Percentiles rank a stretch among this genome's conserved stretches.
Evolutionary conservation across 2,888 invertebrate genomes (phyloP).

Genomic region (Mesorhabditis sp.): DNA sequence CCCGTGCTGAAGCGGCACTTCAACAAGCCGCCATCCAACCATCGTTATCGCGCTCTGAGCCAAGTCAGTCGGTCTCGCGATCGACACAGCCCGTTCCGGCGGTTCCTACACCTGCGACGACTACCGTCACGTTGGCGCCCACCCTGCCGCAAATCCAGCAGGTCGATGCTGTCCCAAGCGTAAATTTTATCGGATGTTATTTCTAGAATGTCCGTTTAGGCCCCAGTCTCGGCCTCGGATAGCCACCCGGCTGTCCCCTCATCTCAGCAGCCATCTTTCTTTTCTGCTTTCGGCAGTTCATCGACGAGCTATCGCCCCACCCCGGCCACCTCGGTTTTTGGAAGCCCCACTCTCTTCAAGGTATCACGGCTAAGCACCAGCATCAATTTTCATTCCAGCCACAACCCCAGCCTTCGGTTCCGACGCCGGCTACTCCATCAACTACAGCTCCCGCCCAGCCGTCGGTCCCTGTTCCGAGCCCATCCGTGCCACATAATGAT

Average conservation of each 20-base stretch:
- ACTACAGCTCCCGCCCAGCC: background rate
- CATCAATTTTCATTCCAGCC: background rate
- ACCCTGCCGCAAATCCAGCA: background rate
- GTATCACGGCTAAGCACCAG: background rate
- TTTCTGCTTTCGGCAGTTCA: background rate
- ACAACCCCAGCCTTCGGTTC: background rate
- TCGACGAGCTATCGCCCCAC: background rate
- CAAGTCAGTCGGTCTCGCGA: background rate
- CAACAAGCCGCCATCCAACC: slow-evolving; percentile 6
- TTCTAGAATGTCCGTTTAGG: background rate
- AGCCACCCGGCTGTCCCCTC: slow-evolving; percentile 3
- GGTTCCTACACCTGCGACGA: background rate
- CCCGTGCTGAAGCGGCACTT: slow-evolving; percentile 5
- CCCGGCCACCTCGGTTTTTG: background rate
- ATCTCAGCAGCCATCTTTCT: background rate
- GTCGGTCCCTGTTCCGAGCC: background rate
- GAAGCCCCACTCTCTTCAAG: background rate
- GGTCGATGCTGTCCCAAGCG: background rate
- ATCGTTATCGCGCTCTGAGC: background rate
- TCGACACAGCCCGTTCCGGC: background rate
- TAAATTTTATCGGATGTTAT: background rate
- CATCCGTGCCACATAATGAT: background rate
- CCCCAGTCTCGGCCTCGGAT: background rate
- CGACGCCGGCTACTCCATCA: background rate
- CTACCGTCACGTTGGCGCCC: background rate